Base-by-base conservation (phyloP, 2,888 invertebrate genomes). In the Hypomecis atomaria region DNA sequence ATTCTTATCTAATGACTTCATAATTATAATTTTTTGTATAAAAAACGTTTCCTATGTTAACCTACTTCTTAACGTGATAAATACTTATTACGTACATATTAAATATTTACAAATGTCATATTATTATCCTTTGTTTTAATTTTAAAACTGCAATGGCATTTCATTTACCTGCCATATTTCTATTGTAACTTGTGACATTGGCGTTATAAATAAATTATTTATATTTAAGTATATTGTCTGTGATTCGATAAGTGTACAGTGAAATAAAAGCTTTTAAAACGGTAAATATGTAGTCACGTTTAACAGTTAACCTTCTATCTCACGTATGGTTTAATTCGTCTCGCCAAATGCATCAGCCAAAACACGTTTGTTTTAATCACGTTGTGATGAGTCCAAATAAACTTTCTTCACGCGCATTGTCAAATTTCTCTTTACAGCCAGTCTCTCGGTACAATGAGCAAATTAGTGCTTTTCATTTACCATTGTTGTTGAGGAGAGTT, bases 371-470 rank as follows among this genome's bases (percentile, higher is more conserved):
- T 83, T 88, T 79, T 86, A 84, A 88, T 89, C 85, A 81, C 80
- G 78, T 82, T 82, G 77, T 79, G 81, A 82, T 82, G 81, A 82
- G 82, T 85, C 75, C 78, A 81, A 83, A 82, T 44, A 83, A 82
- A 86, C 91, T 92, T 91, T 92, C 92, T 87, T 89, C 78, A 78
- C 86, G 81, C 85, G 85, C 84, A 87, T 89, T 87, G 87, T 90
- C 85, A 81, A 88, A 90, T 90, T 90, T 91, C 89, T 83, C 88
- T 82, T 85, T 74, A 73, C 75, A 75, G 78, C 75, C 77, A 53
- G 78, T 81, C 78, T 74, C 75, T 81, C 74, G 64, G 69, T 79
- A 88, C 87, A 88, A 86, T 89, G 82, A 82, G 77, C 79, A 78
- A 85, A 85, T 87, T 86, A 85, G 80, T 81, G 74, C 71, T 78